A percentile compares a stretch with the other conserved stretches of the same genome.
These are phyloP conservation scores for Brachionus sp. DNA, from an alignment of 1,140 invertebrate genomes.

Conservation along the genomic window DNA sequence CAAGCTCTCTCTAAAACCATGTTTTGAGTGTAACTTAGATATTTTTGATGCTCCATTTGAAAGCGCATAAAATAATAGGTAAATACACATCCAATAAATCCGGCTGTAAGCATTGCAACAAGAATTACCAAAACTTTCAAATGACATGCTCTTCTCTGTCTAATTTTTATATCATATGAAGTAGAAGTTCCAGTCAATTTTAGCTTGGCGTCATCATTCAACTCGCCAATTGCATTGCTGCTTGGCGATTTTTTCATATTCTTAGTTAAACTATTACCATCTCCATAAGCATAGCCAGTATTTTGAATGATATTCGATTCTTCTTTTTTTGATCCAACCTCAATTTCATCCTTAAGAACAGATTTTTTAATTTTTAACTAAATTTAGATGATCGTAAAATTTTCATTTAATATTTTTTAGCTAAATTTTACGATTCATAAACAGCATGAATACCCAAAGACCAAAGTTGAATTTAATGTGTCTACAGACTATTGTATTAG, in stretches of 20 bases:
- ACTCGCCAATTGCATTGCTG: constrained; percentile 5
- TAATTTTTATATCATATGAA: constrained; percentile 39
- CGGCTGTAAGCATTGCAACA: constrained; percentile 7
- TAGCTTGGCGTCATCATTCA: neutral
- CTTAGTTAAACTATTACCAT: neutral
- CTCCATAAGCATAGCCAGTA: constrained; percentile 16
- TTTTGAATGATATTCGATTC: constrained; percentile 6
- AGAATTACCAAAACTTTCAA: constrained; percentile 13
- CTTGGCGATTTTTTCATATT: constrained; percentile 4
- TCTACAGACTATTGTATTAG: constrained; percentile 26
- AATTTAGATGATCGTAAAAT: neutral
- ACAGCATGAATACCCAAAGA: neutral
- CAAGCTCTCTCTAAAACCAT: constrained; percentile 27
- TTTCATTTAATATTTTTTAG: neutral
- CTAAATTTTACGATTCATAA: neutral
- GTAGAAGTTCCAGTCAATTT: neutral
- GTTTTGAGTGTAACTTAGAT: constrained; percentile 27
- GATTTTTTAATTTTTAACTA: neutral
- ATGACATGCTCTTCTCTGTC: constrained; percentile 37
- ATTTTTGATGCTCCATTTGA: neutral
- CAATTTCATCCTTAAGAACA: constrained; percentile 2
- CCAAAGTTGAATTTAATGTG: constrained; percentile 25
- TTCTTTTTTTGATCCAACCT: neutral
- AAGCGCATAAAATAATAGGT: constrained; percentile 37
- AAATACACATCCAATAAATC: constrained; percentile 28